phyloP scores from a whole-genome alignment of 1,140 invertebrate species.

The Philaenus spumarius region DNA sequence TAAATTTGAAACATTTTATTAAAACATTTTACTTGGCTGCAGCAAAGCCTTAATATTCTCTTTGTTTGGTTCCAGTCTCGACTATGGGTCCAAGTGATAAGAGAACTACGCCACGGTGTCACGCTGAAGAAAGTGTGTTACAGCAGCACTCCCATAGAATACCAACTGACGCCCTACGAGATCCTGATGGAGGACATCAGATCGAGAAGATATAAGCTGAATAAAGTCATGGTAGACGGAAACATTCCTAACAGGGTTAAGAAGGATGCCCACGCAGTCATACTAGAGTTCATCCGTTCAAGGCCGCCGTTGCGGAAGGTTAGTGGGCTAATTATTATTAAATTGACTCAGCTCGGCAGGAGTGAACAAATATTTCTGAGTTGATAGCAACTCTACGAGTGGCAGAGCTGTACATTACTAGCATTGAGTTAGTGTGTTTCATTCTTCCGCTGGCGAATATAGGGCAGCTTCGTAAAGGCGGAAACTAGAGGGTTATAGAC shows the following conservation, averaged over 20 bases:
- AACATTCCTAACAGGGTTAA: conserved; percentile 75
- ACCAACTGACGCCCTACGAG: conserved; percentile 94
- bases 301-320: conserved; percentile 90
- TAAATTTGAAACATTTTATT: too few species aligned
- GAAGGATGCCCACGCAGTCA: conserved; percentile 91
- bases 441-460: too few species aligned
- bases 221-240: conserved; percentile 74
- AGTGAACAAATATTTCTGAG: too few species aligned
- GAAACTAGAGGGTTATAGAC: too few species aligned
- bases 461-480: too few species aligned
- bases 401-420: too few species aligned
- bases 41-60: not conserved
- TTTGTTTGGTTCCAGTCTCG: conserved; percentile 60
- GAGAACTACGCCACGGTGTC: conserved; percentile 75
- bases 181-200: conserved; percentile 95
- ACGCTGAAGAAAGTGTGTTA: conserved; percentile 86
- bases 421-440: too few species aligned
- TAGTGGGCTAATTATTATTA: too few species aligned
- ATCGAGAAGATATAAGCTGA: conserved; percentile 74
- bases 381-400: too few species aligned
- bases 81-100: conserved; percentile 95
- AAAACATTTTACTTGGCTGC: too few species aligned
- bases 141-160: conserved; percentile 68
- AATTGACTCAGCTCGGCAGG: too few species aligned
- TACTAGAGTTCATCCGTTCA: conserved; percentile 93